Percentiles rank a stretch among this genome's conserved stretches.
Conservation (phyloP, 2,797 vertebrate species). For the Nannoperca australis region DNA sequence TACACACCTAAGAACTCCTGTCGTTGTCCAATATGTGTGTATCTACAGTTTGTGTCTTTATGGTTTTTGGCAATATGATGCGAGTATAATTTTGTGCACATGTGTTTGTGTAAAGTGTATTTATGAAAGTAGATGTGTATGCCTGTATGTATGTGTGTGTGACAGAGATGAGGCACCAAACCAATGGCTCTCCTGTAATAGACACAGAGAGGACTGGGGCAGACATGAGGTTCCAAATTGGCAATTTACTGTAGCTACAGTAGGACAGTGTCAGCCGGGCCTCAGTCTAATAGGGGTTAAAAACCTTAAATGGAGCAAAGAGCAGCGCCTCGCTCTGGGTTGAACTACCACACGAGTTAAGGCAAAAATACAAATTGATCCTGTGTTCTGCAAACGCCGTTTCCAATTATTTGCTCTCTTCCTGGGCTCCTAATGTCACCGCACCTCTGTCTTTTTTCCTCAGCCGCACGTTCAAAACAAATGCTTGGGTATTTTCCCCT, state of each 20-base stretch:
- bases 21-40: background rate
- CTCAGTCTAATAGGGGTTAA: conserved; percentile 76
- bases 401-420: conserved; percentile 67
- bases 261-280: conserved; percentile 62
- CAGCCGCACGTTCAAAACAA: conserved; percentile 54
- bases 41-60: background rate
- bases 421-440: conserved; percentile 51
- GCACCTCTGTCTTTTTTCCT: background rate
- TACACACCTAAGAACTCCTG: background rate
- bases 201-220: conserved; percentile 65
- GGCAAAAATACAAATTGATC: conserved; percentile 72
- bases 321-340: conserved; percentile 37
- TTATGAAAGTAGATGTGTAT: conserved; percentile 8
- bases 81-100: background rate
- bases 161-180: conserved; percentile 56
- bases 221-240: conserved; percentile 81
- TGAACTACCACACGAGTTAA: conserved; percentile 54
- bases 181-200: conserved; percentile 72
- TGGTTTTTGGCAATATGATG: background rate
- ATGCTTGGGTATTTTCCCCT: conserved; percentile 54
- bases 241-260: conserved; percentile 78
- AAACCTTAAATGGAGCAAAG: conserved; percentile 69
- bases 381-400: conserved; percentile 39
- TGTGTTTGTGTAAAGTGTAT: conserved; percentile 4
- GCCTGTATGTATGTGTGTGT: conserved; percentile 34